phyloP scores from a whole-genome alignment of 2,888 invertebrate species.

The Noctua comes region DNA sequence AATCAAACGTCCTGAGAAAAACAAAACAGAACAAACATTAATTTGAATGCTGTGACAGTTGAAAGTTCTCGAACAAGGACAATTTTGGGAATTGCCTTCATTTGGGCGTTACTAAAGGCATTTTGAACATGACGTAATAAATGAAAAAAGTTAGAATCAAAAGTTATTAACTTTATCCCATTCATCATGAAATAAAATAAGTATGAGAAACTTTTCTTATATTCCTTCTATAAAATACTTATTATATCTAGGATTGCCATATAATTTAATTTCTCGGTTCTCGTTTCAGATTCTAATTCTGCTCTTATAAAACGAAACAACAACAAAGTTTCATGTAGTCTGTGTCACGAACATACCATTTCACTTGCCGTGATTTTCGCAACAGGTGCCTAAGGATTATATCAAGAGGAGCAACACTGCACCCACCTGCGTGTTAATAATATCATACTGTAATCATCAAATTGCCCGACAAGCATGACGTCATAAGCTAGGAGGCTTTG shows the following conservation, averaged over 20 bases:
- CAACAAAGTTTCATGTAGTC: conserved; percentile 23
- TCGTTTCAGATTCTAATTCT: conserved; percentile 37
- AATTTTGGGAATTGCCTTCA: conserved; percentile 88
- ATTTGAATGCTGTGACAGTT: conserved; percentile 89
- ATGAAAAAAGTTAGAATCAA: conserved; percentile 90
- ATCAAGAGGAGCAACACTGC: conserved; percentile 34
- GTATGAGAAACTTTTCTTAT: conserved; percentile 76
- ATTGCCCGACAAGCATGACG: conserved; percentile 23
- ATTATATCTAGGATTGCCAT: conserved; percentile 63
- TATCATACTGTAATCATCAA: conserved; percentile 30
- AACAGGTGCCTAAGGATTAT: conserved; percentile 53
- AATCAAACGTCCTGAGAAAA: conserved; percentile 85
- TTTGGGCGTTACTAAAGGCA: conserved; percentile 85
- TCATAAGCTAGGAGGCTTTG: conserved; percentile 25
- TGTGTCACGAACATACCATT: conserved; percentile 32
- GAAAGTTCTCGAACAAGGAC: conserved; percentile 87
- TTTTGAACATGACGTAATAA: conserved; percentile 89
- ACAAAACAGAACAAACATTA: conserved; percentile 89
- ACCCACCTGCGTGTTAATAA: conserved; percentile 34
- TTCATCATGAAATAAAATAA: conserved; percentile 85
- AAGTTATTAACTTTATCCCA: conserved; percentile 90
- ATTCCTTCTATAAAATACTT: conserved; percentile 70
- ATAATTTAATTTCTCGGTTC: conserved; percentile 49
- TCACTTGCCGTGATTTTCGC: conserved; percentile 40
- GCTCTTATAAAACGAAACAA: conserved; percentile 27